Evolutionary conservation across 2,113 vertebrate genomes (phyloP).

Genomic region (Macquaria australasica): DNA sequence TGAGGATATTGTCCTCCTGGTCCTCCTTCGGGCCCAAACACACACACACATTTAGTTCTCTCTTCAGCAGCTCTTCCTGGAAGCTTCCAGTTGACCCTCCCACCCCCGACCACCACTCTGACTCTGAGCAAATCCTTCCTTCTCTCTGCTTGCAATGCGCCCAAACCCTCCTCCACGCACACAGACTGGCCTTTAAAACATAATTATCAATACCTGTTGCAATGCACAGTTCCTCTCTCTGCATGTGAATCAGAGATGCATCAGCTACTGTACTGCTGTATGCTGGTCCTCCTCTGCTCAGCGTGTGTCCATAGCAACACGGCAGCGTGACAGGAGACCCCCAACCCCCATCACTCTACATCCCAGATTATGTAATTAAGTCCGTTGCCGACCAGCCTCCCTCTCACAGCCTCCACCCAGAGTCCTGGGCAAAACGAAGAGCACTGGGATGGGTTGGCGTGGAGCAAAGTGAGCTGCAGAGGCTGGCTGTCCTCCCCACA

Average conservation of each 20-base stretch:
- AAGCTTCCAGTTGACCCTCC: conserved; percentile 24
- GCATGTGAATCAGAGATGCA: conserved; percentile 12
- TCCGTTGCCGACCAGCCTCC: conserved; percentile 16
- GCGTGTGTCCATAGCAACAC: conserved; percentile 67
- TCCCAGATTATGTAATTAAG: conserved; percentile 74
- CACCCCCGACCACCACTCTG: conserved; percentile 4
- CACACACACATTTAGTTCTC: background rate
- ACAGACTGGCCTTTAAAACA: background rate
- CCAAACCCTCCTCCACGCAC: background rate
- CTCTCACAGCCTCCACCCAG: background rate
- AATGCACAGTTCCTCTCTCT: background rate
- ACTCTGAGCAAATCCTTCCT: conserved; percentile 1
- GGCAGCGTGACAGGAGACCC: conserved; percentile 27
- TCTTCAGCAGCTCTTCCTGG: background rate
- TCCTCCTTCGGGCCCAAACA: background rate
- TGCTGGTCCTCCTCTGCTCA: conserved; percentile 23
- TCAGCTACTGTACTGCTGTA: background rate
- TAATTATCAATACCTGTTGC: background rate
- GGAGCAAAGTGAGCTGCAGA: background rate
- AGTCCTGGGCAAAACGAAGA: background rate
- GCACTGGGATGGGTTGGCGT: background rate
- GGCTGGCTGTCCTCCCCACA: background rate
- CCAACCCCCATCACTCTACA: conserved; percentile 38
- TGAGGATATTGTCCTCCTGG: background rate
- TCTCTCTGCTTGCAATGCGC: background rate